Conservation (phyloP, 2,113 vertebrate species). For the Oenanthe melanoleuca region DNA sequence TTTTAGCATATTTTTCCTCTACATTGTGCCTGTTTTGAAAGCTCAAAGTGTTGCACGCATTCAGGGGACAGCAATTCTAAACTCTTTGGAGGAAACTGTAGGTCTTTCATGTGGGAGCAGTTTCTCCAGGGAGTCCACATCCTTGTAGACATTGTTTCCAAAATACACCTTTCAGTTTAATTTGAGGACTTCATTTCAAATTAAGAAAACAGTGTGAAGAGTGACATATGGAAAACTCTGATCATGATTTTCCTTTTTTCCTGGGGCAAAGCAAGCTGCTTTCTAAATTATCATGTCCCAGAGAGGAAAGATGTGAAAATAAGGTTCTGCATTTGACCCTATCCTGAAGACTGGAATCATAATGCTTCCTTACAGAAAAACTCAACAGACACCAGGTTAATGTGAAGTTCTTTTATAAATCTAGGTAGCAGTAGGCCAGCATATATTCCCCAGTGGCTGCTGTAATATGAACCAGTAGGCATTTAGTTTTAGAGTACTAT, state of each 20-base stretch:
- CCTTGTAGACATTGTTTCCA: not conserved
- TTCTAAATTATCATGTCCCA: constrained; percentile 6
- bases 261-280: not conserved
- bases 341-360: not conserved
- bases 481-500: not conserved
- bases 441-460: not conserved
- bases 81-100: not conserved
- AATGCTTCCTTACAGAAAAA: not conserved
- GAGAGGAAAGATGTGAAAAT: not conserved
- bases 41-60: not conserved
- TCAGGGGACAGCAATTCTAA: not conserved
- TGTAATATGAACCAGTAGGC: not conserved
- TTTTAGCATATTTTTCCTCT: not conserved
- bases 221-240: not conserved
- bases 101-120: not conserved
- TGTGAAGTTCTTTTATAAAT: not conserved
- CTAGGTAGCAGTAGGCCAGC: not conserved
- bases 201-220: not conserved
- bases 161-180: not conserved
- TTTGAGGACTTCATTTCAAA: not conserved
- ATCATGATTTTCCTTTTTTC: not conserved
- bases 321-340: not conserved
- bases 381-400: not conserved
- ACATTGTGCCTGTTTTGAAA: not conserved
- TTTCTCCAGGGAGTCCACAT: not conserved